Percentiles rank a stretch among this genome's conserved stretches.
These are phyloP conservation scores for Flabesymbios commensalis DNA, from an alignment of 2,888 invertebrate genomes.

Conservation along the genomic window DNA sequence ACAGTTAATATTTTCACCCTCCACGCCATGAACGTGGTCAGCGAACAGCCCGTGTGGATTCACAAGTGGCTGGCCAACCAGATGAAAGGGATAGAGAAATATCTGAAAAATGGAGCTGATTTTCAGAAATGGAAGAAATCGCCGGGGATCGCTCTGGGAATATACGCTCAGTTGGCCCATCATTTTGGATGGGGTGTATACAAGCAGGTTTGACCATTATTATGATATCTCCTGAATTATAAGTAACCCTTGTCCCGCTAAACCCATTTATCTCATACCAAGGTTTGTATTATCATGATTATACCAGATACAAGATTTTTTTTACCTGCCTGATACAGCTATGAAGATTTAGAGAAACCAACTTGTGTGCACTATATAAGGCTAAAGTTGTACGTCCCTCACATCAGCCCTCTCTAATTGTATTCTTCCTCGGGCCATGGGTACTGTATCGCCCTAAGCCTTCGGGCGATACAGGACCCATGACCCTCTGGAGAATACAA, in stretches of 20 bases:
- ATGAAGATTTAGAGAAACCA: too few relatives aligned
- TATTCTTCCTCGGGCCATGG: too few relatives aligned
- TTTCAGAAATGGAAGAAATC: slow-evolving; percentile 29
- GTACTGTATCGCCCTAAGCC: too few relatives aligned
- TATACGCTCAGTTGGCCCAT: slow-evolving; percentile 36
- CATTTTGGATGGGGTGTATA: slow-evolving; percentile 35
- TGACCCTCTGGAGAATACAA: too few relatives aligned
- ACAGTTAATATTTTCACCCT: slow-evolving; percentile 41
- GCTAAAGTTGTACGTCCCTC: too few relatives aligned
- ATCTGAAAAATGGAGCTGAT: slow-evolving; percentile 24
- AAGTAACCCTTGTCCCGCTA: slow-evolving; percentile 2
- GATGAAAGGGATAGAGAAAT: slow-evolving; percentile 17
- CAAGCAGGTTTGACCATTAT: slow-evolving; percentile 36
- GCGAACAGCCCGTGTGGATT: slow-evolving; percentile 23
- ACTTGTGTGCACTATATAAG: too few relatives aligned
- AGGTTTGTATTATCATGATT: too few relatives aligned
- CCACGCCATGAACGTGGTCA: slow-evolving; percentile 34
- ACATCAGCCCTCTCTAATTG: too few relatives aligned
- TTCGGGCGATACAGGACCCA: too few relatives aligned
- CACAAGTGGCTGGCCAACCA: slow-evolving; percentile 31
- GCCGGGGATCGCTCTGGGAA: slow-evolving; percentile 30
- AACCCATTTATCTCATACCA: too few relatives aligned
- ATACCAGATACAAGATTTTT: too few relatives aligned
- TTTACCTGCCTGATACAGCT: too few relatives aligned
- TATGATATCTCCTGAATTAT: slow-evolving; percentile 33